Percentiles rank a stretch among this genome's conserved stretches.
These are phyloP conservation scores for Junco hyemalis DNA, from an alignment of 2,113 vertebrate species.

Conservation along the genomic window DNA sequence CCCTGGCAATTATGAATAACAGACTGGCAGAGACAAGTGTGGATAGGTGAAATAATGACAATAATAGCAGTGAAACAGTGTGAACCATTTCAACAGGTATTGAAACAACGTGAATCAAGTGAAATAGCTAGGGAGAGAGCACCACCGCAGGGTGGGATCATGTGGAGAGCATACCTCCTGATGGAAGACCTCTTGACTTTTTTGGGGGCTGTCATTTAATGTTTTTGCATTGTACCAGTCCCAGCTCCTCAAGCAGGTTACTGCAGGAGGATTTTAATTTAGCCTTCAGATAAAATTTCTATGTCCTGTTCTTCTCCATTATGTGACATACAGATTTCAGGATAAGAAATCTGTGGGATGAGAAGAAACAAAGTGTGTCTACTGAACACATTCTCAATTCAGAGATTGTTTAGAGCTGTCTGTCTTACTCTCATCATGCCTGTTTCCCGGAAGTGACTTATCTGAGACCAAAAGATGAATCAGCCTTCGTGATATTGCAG, in stretches of 20 bases:
- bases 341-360: background rate
- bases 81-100: background rate
- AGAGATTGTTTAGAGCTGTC: background rate
- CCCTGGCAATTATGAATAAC: conserved; percentile 96
- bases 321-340: background rate
- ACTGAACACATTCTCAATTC: background rate
- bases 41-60: conserved; percentile 78
- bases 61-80: background rate
- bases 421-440: background rate
- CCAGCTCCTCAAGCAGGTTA: background rate
- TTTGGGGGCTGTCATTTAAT: background rate
- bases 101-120: background rate
- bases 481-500: background rate
- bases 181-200: background rate
- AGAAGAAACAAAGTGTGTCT: background rate
- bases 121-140: background rate
- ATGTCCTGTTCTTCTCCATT: background rate
- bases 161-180: background rate
- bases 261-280: background rate
- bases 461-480: conserved; percentile 5
- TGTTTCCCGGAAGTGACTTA: background rate
- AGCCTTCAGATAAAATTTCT: background rate
- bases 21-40: conserved; percentile 92
- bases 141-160: background rate
- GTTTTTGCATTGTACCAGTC: background rate